Conservation (phyloP, 1,140 invertebrate species). For the Cydia pomonella region DNA sequence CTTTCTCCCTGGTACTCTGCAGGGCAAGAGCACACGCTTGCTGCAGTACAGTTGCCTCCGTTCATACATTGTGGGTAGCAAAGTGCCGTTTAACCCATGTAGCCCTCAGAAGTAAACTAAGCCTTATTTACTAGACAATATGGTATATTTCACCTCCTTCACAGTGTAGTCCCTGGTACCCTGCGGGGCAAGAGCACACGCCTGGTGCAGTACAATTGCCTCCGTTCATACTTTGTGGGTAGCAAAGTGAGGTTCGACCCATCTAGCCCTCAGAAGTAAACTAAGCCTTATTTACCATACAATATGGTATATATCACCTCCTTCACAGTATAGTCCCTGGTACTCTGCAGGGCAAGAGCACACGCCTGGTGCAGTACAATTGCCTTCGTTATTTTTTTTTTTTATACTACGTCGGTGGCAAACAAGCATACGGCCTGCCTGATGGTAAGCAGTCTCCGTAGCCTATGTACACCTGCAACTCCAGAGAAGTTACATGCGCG, state of each 20-base stretch:
- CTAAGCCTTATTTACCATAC: conserved; percentile 46
- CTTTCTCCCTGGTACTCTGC: conserved; percentile 95
- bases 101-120: conserved; percentile 83
- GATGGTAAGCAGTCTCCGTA: too few species aligned
- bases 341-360: conserved; percentile 94
- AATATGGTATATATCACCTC: conserved; percentile 82
- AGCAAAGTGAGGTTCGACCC: conserved; percentile 93
- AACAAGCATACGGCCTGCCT: too few species aligned
- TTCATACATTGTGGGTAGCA: conserved; percentile 97
- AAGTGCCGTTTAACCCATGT: conserved; percentile 92
- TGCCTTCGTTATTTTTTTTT: too few species aligned
- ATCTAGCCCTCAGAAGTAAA: conserved; percentile 90
- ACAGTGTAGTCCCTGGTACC: conserved; percentile 94
- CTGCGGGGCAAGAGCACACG: conserved; percentile 91
- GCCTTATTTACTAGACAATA: neutral
- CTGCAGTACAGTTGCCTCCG: conserved; percentile 93
- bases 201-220: conserved; percentile 94
- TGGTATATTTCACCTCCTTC: conserved; percentile 87
- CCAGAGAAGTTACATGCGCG: too few species aligned
- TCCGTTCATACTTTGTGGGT: conserved; percentile 95
- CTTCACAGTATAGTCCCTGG: conserved; percentile 94
- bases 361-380: conserved; percentile 92
- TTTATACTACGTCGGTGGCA: too few species aligned
- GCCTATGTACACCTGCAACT: too few species aligned
- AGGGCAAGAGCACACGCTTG: conserved; percentile 93